Evolutionary conservation across 2,888 invertebrate genomes (phyloP), one percentile per base, ranked within the genome.

Genomic region (Drosophila atripex): DNA sequence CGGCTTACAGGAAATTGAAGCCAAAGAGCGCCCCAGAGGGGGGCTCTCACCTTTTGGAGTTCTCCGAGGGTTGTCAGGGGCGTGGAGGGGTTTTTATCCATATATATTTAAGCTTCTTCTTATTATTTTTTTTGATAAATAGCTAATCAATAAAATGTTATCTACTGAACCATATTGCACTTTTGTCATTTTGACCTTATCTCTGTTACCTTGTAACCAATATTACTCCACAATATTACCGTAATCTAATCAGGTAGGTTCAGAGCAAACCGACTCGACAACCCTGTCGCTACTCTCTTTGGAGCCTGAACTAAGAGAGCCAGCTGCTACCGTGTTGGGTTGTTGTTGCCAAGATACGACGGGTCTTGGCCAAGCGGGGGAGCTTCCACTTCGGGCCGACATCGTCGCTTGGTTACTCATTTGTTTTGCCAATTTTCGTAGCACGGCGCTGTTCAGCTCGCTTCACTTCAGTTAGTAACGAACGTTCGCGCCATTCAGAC

Each of bases 381-480:
- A 16, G 28, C 46, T 53, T 35, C 35, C 39, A 41, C 39, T 18
- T 16, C 39, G 39, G 30, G 41, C 39, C 60, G 51, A 14, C 39
- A 35, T 21, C 57, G 56, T 73, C 73, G 76, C 82, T 88, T 88
- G 88, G 88, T 86, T 88, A 88, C 88, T 85, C 80, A 85, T 75
- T 76, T 86, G 85, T 87, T 86, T 87, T 80, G 85, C 85, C 85
- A 86, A 83, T 87, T 83, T 83, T 83, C 69, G 83, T 83, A 82
- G 80, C 76, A 66, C 61, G 2, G 38, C 16, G 39, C 21, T n/a
- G 9, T 23, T 21, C 21, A 23, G 21, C 4, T 23, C 21, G 21
- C 21, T 23, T 23, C 52, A 6, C 30, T 83, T 87, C 86, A 86
- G 78, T 86, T 87, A 75, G 71, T 63, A 77, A 71, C 77, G 80